These are phyloP conservation scores for Acronicta aceris DNA, from an alignment of 2,888 invertebrate genomes.

Conservation along the genomic window DNA sequence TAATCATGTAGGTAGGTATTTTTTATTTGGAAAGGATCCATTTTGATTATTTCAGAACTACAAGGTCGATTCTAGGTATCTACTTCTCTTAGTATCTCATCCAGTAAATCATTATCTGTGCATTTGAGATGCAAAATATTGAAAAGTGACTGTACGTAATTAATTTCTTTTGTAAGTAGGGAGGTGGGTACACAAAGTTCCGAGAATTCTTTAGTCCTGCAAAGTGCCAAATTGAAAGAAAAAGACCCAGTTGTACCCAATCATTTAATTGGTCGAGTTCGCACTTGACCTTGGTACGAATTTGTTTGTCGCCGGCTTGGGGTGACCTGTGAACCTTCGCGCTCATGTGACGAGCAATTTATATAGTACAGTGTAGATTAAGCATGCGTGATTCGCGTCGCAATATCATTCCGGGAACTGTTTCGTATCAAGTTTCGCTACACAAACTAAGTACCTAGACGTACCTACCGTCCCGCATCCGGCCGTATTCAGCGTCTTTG, in stretches of 20 bases:
- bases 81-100: no score
- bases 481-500: conserved; percentile 15
- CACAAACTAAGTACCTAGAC: conserved; percentile 6
- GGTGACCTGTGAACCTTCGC: conserved; percentile 64
- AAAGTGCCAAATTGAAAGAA: conserved; percentile 7
- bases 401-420: conserved; percentile 59
- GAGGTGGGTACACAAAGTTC: no score
- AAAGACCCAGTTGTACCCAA: conserved; percentile 51
- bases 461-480: conserved; percentile 3
- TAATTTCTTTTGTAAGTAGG: no score
- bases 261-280: conserved; percentile 59
- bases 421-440: conserved; percentile 46
- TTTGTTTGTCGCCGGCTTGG: conserved; percentile 67
- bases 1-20: no score
- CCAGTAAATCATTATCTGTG: no score
- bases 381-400: conserved; percentile 44
- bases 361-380: conserved; percentile 49
- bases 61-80: no score
- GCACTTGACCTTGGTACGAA: conserved; percentile 75
- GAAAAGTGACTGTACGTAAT: no score
- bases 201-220: background rate
- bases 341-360: conserved; percentile 63
- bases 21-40: no score
- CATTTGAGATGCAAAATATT: no score
- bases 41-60: background rate